These are phyloP conservation scores for Poecilia picta DNA, from an alignment of 2,797 vertebrate species.

Conservation along the genomic window DNA sequence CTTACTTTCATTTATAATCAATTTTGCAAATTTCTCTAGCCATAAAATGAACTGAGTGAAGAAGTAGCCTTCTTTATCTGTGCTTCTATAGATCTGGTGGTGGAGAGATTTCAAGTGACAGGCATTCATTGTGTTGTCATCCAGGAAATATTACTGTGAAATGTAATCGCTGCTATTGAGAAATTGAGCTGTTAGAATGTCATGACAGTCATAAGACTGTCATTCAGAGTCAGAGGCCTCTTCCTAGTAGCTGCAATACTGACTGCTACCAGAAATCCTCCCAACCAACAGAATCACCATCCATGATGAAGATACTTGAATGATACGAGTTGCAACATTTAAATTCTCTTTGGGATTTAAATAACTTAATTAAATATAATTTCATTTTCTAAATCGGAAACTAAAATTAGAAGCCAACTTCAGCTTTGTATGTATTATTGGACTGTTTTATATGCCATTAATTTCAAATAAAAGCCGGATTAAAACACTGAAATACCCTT, in stretches of 20 bases:
- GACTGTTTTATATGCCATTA: background rate
- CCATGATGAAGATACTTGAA: background rate
- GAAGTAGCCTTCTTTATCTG: background rate
- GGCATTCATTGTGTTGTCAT: background rate
- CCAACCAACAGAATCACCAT: background rate
- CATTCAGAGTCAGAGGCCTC: background rate
- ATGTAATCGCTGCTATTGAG: background rate
- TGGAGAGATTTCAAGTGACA: background rate
- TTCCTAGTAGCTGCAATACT: background rate
- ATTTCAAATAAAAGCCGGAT: background rate
- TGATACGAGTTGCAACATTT: background rate
- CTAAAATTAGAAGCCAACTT: background rate
- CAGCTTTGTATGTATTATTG: background rate
- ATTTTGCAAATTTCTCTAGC: background rate
- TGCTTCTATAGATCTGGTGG: background rate
- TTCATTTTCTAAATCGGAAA: slow-evolving; percentile 1
- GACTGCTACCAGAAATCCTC: background rate
- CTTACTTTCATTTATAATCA: background rate
- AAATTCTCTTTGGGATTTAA: background rate
- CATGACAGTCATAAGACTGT: background rate
- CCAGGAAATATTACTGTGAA: background rate
- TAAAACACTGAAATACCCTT: background rate
- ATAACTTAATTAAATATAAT: background rate
- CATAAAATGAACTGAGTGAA: background rate
- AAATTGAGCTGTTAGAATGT: background rate